phyloP scores from a whole-genome alignment of 2,113 vertebrate genomes.

The Asarcornis scutulata region DNA sequence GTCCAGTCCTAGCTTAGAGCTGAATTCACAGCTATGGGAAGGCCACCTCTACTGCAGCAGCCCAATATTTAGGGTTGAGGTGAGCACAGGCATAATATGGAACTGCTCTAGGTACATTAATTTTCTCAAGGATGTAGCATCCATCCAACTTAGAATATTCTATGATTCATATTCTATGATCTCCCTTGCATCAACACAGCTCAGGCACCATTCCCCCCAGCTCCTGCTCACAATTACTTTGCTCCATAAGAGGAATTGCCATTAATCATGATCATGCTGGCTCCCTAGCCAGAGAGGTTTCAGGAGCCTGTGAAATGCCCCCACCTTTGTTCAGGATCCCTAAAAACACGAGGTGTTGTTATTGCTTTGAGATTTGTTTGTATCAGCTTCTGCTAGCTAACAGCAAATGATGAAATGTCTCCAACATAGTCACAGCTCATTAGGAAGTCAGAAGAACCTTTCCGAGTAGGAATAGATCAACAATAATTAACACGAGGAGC shows the following conservation, averaged over 20 bases:
- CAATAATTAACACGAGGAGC: not conserved
- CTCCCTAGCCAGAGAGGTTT: not conserved
- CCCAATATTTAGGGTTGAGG: not conserved
- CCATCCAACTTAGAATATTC: no score
- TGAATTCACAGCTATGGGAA: not conserved
- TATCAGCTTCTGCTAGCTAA: not conserved
- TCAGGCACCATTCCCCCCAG: not conserved
- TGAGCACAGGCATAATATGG: not conserved
- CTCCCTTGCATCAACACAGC: not conserved
- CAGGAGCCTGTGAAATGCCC: not conserved
- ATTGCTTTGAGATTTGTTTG: not conserved
- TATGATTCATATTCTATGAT: no score
- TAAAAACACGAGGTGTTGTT: not conserved
- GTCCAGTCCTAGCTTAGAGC: not conserved
- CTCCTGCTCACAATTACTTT: not conserved
- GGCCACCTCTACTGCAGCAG: not conserved
- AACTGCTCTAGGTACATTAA: not conserved
- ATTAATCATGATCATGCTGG: rapidly evolving
- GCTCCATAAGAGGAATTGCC: not conserved
- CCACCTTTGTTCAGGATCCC: rapidly evolving
- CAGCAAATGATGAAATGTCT: not conserved
- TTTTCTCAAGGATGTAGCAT: not conserved
- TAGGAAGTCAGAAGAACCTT: not conserved
- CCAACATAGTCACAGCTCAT: not conserved
- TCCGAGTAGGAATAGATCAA: not conserved